Evolutionary conservation across 2,797 vertebrate genomes (phyloP).

Genomic region (Telmatherina bonti): DNA sequence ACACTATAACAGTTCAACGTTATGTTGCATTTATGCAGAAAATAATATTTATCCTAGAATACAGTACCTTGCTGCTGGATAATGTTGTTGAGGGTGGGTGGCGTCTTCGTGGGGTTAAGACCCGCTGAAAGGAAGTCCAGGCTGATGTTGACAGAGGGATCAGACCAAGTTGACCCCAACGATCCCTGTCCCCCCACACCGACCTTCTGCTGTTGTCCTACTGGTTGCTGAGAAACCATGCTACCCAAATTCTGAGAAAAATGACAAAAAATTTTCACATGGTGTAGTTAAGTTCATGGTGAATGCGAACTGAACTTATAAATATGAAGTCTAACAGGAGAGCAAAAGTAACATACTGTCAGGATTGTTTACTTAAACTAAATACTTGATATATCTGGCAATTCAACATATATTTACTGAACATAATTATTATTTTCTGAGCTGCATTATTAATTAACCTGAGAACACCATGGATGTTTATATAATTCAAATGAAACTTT

Average conservation of each 20-base stretch:
- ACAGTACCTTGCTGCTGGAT: slow-evolving; percentile 94
- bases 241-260: slow-evolving; percentile 86
- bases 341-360: not conserved
- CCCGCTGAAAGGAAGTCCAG: slow-evolving; percentile 96
- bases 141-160: slow-evolving; percentile 98
- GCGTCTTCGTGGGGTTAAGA: slow-evolving; percentile 94
- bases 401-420: not conserved
- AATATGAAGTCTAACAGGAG: not conserved
- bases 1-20: not conserved
- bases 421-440: not conserved
- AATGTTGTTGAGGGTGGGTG: slow-evolving; percentile 95
- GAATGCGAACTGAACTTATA: not conserved
- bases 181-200: slow-evolving; percentile 84
- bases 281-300: not conserved
- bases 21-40: slow-evolving; percentile 1
- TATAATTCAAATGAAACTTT: too few species aligned
- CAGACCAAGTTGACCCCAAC: slow-evolving; percentile 96
- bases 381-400: not conserved
- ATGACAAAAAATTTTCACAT: not conserved
- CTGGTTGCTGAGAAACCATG: slow-evolving; percentile 75
- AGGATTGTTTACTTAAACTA: not conserved
- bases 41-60: not conserved
- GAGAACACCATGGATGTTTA: not conserved
- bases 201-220: slow-evolving; percentile 88
- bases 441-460: not conserved